phyloP scores from a whole-genome alignment of 2,797 vertebrate genomes.

The Phylloscopus collybita region DNA sequence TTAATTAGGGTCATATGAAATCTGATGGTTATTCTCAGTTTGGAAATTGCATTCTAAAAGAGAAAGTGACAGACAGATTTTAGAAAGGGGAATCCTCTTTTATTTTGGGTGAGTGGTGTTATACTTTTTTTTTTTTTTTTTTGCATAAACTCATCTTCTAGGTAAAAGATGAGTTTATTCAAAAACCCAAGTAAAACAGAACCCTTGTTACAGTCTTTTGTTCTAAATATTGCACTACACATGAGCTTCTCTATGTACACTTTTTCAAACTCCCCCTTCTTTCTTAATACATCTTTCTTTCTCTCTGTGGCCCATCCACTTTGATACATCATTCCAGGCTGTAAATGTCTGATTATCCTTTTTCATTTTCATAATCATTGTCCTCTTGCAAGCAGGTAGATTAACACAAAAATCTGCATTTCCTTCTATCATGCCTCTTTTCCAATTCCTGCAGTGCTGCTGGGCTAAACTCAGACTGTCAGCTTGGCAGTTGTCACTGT shows the following conservation, averaged over 20 bases:
- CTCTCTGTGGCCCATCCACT: not conserved
- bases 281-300: not conserved
- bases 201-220: not conserved
- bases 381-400: not conserved
- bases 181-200: not conserved
- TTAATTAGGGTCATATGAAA: not conserved
- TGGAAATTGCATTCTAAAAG: not conserved
- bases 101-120: not conserved
- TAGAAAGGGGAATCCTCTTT: not conserved
- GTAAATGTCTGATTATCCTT: not conserved
- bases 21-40: not conserved
- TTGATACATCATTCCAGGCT: not conserved
- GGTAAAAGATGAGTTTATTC: not conserved
- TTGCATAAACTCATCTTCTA: not conserved
- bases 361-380: not conserved
- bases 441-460: not conserved
- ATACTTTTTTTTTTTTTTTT: not conserved
- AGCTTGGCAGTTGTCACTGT: not conserved
- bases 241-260: accelerated
- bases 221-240: not conserved
- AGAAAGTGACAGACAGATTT: not conserved
- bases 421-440: not conserved
- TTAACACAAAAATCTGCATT: not conserved
- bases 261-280: not conserved
- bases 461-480: not conserved